Percentiles rank a stretch among this genome's conserved stretches.
These are phyloP conservation scores for Anoplophora glabripennis DNA, from an alignment of 1,140 invertebrate genomes.

Conservation along the genomic window DNA sequence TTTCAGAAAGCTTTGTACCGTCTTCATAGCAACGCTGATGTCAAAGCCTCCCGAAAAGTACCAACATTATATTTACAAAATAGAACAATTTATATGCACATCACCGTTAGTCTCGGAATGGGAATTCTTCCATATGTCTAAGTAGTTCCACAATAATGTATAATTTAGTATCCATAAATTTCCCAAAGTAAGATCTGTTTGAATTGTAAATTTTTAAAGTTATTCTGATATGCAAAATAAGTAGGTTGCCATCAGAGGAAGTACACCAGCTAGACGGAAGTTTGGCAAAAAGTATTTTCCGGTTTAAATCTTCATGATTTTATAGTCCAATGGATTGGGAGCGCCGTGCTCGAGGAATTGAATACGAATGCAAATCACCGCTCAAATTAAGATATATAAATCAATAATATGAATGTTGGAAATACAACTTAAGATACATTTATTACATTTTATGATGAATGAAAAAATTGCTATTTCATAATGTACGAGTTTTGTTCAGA, in stretches of 20 bases:
- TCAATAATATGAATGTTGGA: too few species aligned
- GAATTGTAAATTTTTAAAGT: conserved; percentile 16
- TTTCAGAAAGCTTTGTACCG: too few species aligned
- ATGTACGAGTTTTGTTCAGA: too few species aligned
- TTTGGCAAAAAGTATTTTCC: conserved; percentile 14
- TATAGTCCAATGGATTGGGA: conserved; percentile 10
- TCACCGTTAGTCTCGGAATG: background rate
- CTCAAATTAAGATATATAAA: too few species aligned
- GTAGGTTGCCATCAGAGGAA: conserved; percentile 3
- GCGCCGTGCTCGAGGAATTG: conserved; percentile 3
- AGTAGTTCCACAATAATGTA: conserved; percentile 5
- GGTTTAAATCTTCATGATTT: conserved; percentile 15
- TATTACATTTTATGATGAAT: too few species aligned
- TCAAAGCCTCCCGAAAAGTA: too few species aligned
- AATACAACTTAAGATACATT: too few species aligned
- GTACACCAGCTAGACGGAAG: conserved; percentile 6
- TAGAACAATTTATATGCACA: too few species aligned
- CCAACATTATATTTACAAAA: too few species aligned
- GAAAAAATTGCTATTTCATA: too few species aligned
- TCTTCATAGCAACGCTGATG: too few species aligned
- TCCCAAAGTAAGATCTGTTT: conserved; percentile 2
- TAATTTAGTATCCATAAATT: conserved; percentile 10
- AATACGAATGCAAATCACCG: background rate
- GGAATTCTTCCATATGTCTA: conserved; percentile 12
- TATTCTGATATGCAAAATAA: conserved; percentile 12